phyloP scores from a whole-genome alignment of 2,888 invertebrate genomes.

The Andrena marginata region DNA sequence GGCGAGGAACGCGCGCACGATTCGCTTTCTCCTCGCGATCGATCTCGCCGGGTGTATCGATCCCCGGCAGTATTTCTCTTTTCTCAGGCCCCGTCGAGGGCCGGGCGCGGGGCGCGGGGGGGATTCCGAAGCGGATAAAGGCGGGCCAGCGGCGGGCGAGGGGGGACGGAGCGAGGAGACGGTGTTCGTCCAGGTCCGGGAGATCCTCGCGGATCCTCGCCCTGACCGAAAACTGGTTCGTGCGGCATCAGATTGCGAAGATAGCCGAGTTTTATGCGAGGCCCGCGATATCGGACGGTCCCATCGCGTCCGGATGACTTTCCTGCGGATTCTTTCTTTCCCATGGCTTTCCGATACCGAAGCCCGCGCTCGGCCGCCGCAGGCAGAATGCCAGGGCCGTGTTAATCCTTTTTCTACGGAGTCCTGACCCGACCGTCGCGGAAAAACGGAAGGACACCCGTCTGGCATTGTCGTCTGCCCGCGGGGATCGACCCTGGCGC shows the following conservation, averaged over 20 bases:
- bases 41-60: constrained; percentile 47
- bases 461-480: neutral
- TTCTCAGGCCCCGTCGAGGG: constrained; percentile 22
- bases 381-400: constrained; percentile 56
- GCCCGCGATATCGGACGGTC: constrained; percentile 78
- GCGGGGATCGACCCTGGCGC: neutral
- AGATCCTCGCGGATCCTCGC: constrained; percentile 63
- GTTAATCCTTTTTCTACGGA: neutral
- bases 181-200: constrained; percentile 30
- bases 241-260: constrained; percentile 84
- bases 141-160: neutral
- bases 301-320: constrained; percentile 82
- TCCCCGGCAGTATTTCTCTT: constrained; percentile 54
- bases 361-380: neutral
- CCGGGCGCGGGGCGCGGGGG: neutral
- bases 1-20: constrained; percentile 65
- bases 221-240: constrained; percentile 83
- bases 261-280: constrained; percentile 81
- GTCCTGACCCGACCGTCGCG: neutral
- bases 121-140: constrained; percentile 54
- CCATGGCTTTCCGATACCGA: constrained; percentile 79
- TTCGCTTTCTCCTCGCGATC: constrained; percentile 55
- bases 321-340: constrained; percentile 82
- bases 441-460: constrained; percentile 35
- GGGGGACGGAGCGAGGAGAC: constrained; percentile 22